Percentiles rank a stretch among this genome's conserved stretches.
These are phyloP conservation scores for Brachionus manjavacas DNA, from an alignment of 1,140 invertebrate genomes.

Conservation along the genomic window DNA sequence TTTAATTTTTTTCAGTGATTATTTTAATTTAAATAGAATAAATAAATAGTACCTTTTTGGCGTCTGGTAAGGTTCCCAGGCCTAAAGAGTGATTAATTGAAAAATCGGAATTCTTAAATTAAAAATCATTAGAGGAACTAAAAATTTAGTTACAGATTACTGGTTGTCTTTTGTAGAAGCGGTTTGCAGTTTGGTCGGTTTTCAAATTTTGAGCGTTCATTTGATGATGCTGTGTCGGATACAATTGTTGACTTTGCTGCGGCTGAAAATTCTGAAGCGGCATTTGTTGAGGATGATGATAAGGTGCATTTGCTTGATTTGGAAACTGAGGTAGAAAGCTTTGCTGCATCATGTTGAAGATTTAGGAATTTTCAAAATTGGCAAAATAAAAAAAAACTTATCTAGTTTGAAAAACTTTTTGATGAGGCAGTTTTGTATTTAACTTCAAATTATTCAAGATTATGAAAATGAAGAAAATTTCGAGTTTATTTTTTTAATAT, in stretches of 20 bases:
- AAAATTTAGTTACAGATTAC: not conserved
- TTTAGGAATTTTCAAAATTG: not conserved
- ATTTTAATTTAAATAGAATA: not conserved
- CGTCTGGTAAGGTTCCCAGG: constrained; percentile 4
- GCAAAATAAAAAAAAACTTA: not conserved
- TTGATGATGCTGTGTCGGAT: not conserved
- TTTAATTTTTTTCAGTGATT: constrained; percentile 5
- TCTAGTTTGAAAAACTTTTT: not conserved
- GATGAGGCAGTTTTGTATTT: not conserved
- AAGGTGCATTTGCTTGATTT: constrained; percentile 1
- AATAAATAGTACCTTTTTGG: constrained; percentile 8
- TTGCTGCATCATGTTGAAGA: constrained; percentile 38
- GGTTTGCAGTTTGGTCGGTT: not conserved
- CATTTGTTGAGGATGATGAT: constrained; percentile 30
- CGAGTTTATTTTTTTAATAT: not conserved
- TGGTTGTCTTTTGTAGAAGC: constrained; percentile 15
- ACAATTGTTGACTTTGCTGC: not conserved
- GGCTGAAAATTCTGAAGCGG: not conserved
- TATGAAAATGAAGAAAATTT: not conserved
- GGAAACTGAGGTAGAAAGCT: constrained; percentile 30
- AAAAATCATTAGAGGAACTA: not conserved
- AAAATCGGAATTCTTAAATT: not conserved
- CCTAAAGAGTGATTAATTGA: not conserved
- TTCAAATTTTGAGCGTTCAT: not conserved
- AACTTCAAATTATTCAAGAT: not conserved